Evolutionary conservation across 1,140 invertebrate genomes (phyloP), one percentile per base, ranked within the genome.

Genomic region (Arion vulgaris): DNA sequence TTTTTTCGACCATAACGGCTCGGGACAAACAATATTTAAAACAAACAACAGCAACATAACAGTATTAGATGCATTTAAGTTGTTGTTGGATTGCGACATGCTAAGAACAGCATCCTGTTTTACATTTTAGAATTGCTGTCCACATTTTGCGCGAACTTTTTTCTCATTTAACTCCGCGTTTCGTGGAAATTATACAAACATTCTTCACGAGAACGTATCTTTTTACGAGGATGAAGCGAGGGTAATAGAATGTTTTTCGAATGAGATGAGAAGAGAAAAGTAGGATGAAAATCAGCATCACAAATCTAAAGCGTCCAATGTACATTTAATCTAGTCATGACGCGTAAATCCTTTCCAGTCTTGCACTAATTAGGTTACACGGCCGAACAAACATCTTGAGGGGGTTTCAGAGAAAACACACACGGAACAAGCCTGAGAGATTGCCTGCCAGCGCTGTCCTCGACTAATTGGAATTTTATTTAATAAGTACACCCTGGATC

Each of bases 381-480:
- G 78, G 78, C 78, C 78, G 51, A 49, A 66, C 78, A 80, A 80
- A 80, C 78, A 80, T 78, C 76, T 78, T 66, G 76, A 78, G 34
- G 34, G 78, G n/a, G 62, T 38, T 78, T 62, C 38, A 68, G 34
- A 68, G 38, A 66, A 62, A 78, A 49, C 53, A 57, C 66, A 62
- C 76, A 62, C 76, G 17, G 57, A 66, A 39, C 76, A 78, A 41
- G 62, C 23, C 76, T 78, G 76, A 78, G 51, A 62, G 57, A 78
- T 78, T 78, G 76, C 49, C 36, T 62, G 76, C 76, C 53, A 78
- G 4, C 53, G 32, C 32, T 1, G 36, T 28, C 76, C n/a, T 2
- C 4, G 53, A 36, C 76, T 78, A 78, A 78, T 78, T 78, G 76
- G 76, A 78, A 78, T 62, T 78, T 78, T 78, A 78, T 78, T 68